A percentile compares a stretch with the other conserved stretches of the same genome.
Conservation (phyloP, 2,797 vertebrate species). For the Antrozous pallidus region DNA sequence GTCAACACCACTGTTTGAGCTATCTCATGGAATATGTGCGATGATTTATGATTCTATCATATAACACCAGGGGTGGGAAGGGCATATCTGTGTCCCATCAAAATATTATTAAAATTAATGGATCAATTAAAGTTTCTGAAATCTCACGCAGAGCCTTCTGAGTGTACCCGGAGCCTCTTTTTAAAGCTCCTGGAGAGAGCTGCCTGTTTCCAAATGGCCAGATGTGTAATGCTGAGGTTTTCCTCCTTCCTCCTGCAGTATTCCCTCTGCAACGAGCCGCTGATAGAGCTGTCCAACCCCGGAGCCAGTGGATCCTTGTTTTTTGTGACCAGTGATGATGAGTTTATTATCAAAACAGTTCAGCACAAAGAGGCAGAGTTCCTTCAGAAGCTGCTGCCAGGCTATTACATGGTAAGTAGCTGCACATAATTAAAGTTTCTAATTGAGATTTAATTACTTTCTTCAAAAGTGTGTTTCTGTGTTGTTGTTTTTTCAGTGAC, state of each 20-base stretch:
- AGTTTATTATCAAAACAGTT: slow-evolving; percentile 99
- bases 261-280: slow-evolving; percentile 94
- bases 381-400: slow-evolving; percentile 96
- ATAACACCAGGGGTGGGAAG: background rate
- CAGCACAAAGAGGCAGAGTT: slow-evolving; percentile 98
- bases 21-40: background rate
- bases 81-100: background rate
- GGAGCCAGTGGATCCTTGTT: slow-evolving; percentile 97
- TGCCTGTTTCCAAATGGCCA: no score
- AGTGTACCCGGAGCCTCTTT: background rate
- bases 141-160: background rate
- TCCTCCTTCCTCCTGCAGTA: slow-evolving; percentile 84
- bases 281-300: slow-evolving; percentile 95
- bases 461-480: background rate
- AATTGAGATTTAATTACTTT: background rate
- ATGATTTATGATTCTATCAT: background rate
- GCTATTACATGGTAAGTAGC: slow-evolving; percentile 96
- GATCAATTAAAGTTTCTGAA: background rate
- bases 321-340: slow-evolving; percentile 96
- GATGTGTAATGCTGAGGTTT: background rate
- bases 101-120: background rate
- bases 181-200: no score
- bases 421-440: background rate
- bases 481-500: background rate
- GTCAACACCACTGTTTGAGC: background rate